phyloP scores from a whole-genome alignment of 1,140 invertebrate species.

The Anadara kagoshimensis region DNA sequence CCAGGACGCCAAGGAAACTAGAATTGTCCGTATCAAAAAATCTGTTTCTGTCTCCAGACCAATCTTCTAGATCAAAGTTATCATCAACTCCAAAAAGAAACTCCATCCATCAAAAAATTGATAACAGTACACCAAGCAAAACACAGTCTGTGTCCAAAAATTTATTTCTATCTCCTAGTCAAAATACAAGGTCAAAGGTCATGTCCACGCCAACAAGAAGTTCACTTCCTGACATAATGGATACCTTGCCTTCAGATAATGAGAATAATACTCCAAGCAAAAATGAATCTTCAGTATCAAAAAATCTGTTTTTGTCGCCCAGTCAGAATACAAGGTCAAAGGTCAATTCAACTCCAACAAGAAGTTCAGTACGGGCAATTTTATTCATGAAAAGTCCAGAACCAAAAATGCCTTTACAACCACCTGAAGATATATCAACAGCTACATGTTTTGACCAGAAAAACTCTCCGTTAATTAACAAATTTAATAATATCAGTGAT shows the following conservation, averaged over 20 bases:
- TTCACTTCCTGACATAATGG: slow-evolving; percentile 1
- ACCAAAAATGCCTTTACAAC: background rate
- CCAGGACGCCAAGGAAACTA: slow-evolving; percentile 1
- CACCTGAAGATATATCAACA: no score
- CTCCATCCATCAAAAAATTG: background rate
- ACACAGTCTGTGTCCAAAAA: slow-evolving; percentile 26
- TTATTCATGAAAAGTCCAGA: slow-evolving; percentile 51
- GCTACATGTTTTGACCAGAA: no score
- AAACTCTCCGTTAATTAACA: no score
- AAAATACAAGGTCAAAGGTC: slow-evolving; percentile 43
- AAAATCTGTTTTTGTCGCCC: slow-evolving; percentile 37
- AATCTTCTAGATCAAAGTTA: background rate
- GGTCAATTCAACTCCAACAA: slow-evolving; percentile 40
- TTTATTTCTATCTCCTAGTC: slow-evolving; percentile 47
- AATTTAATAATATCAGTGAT: no score
- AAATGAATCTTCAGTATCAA: slow-evolving; percentile 24
- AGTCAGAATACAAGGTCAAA: slow-evolving; percentile 51
- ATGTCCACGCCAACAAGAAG: slow-evolving; percentile 46
- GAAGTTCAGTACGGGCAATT: slow-evolving; percentile 42
- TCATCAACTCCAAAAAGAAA: slow-evolving; percentile 9
- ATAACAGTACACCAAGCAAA: slow-evolving; percentile 13
- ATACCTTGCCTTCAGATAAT: no score
- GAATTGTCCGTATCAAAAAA: slow-evolving; percentile 2
- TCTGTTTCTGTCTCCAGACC: slow-evolving; percentile 1
- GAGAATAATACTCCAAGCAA: slow-evolving; percentile 1